A percentile compares a stretch with the other conserved stretches of the same genome.
Evolutionary conservation across 2,797 vertebrate genomes (phyloP).

Genomic region (Martes flavigula): DNA sequence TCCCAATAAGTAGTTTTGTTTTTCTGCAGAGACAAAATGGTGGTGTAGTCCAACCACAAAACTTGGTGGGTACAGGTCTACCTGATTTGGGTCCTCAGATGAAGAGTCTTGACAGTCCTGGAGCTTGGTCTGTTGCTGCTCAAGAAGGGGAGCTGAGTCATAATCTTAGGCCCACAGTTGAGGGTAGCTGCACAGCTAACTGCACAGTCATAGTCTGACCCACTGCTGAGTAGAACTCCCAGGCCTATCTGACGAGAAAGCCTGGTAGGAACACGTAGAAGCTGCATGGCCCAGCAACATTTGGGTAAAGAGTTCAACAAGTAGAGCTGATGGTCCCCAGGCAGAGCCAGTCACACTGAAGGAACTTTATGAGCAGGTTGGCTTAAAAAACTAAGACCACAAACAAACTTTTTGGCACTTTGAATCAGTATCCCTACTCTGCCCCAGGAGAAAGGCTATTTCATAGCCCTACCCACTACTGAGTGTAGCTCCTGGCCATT

Average conservation of each 20-base stretch:
- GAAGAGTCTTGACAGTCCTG: neutral
- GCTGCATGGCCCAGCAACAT: neutral
- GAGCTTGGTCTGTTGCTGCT: neutral
- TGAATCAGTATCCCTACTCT: neutral
- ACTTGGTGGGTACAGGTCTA: neutral
- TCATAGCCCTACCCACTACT: neutral
- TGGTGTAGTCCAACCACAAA: neutral
- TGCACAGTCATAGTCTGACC: neutral
- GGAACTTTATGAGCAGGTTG: neutral
- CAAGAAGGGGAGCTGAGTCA: neutral
- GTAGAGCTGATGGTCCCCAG: neutral
- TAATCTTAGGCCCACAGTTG: neutral
- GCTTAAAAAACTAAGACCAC: neutral
- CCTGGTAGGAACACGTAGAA: neutral
- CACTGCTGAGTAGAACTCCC: neutral
- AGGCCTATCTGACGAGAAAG: neutral
- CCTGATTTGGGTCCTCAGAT: neutral
- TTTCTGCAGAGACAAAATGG: neutral
- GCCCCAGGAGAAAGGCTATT: fast-evolving
- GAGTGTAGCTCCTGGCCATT: neutral
- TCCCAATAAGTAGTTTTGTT: neutral
- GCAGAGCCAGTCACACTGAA: neutral
- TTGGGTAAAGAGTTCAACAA: neutral
- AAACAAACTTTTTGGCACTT: neutral
- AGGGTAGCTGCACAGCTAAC: neutral